A percentile compares a stretch with the other conserved stretches of the same genome.
Conservation (phyloP, 2,888 invertebrate species). For the Limnephilus auricula region DNA sequence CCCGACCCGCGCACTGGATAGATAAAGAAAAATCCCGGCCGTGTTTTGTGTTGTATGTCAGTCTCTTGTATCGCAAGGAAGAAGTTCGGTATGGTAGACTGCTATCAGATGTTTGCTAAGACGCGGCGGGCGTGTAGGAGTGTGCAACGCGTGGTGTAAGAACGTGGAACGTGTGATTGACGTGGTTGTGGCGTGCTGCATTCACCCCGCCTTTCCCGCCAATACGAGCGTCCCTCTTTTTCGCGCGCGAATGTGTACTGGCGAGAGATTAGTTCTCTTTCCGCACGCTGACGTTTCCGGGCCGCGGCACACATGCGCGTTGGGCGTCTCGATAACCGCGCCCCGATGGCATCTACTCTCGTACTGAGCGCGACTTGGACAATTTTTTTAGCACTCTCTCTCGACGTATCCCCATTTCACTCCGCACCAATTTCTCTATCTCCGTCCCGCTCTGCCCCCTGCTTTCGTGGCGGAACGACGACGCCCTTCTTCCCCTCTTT, state of each 20-base stretch:
- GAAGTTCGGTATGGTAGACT: background rate
- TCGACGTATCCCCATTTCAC: conserved; percentile 60
- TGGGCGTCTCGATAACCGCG: conserved; percentile 56
- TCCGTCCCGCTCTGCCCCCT: conserved; percentile 55
- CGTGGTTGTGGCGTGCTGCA: conserved; percentile 50
- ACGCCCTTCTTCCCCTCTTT: conserved; percentile 65
- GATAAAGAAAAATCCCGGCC: conserved; percentile 11
- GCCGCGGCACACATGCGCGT: conserved; percentile 55
- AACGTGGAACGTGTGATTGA: conserved; percentile 54
- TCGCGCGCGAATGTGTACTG: conserved; percentile 58
- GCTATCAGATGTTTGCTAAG: conserved; percentile 19
- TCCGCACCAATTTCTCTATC: conserved; percentile 49
- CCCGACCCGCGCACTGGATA: conserved; percentile 36
- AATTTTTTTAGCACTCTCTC: conserved; percentile 61
- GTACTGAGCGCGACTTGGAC: conserved; percentile 57
- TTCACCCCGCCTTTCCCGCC: conserved; percentile 60
- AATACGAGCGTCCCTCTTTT: conserved; percentile 58
- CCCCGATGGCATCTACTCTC: conserved; percentile 61
- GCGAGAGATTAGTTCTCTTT: conserved; percentile 49
- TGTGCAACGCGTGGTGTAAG: conserved; percentile 48
- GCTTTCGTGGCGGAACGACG: conserved; percentile 56
- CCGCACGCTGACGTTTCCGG: conserved; percentile 54
- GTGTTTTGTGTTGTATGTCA: background rate
- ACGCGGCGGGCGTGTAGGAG: conserved; percentile 46
- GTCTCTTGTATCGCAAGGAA: no score